Base-by-base conservation (phyloP, 1,140 invertebrate genomes). In the Mya arenaria region DNA sequence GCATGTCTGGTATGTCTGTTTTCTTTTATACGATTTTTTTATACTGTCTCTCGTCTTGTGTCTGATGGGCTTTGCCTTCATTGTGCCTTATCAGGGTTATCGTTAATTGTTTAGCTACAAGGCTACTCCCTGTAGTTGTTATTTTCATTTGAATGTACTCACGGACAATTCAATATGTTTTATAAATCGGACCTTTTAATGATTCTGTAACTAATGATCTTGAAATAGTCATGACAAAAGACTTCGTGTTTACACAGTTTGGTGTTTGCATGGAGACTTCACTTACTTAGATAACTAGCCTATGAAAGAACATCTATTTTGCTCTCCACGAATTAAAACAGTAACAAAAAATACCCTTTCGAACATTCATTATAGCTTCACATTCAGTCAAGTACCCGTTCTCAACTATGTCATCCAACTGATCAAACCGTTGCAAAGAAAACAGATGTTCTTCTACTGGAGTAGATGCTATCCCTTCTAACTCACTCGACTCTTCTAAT, bases 371-470 rank as follows among this genome's bases (percentile, higher is more conserved):
- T 32, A 71, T 83, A 88, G 82, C 84, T 84, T 68, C 44, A 81
- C 88, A 89, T 30, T 83, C 37, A 30, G 85, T 80, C 13, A 79
- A 58, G 44, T 86, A 89, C 19, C 89, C 85, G 34, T 75, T 81
- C 15, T 89, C 84, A 48, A 48, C 74, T 13, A 91, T 66, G 62
- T 72, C 66, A 48, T 48, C 19, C 10, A 48, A 13, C 41, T 48
- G 41, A 48, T 48, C 19, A 91, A 91, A 30, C 79, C 56, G 10
- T 85, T 60, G 6, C 90, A 86, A 60, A 77, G 79, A 71, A 91
- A 89, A 28, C 82, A 87, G 68, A 90, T 90, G 90, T 4, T 82
- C 81, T 28, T 32, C 28, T 4, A 84, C 83, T 23, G 89, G 88
- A 19, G 80, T 65, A 0, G 86, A 84, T 4, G 89, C 87, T 58